Evolutionary conservation across 1,140 invertebrate genomes (phyloP).

Genomic region (Drosophila grimshawi): DNA sequence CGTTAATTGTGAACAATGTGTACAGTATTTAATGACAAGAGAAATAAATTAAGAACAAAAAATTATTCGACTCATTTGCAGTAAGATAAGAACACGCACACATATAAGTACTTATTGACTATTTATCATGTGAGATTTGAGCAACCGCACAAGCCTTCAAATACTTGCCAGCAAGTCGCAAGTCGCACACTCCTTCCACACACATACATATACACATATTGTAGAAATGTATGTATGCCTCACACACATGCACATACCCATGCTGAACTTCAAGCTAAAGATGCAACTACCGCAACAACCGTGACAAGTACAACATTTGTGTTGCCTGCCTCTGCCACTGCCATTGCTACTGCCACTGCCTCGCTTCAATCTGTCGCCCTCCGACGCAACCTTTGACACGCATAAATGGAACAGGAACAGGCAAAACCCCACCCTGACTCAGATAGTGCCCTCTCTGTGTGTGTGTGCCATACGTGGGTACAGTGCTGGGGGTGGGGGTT

Average conservation of each 20-base stretch:
- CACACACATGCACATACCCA: conserved; percentile 2
- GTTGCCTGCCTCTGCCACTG: conserved; percentile 57
- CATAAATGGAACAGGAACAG: conserved; percentile 74
- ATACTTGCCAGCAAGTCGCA: conserved; percentile 5
- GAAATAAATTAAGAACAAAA: conserved; percentile 42
- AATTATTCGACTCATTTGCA: conserved; percentile 54
- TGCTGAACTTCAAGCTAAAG: conserved; percentile 55
- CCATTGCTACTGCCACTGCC: not conserved
- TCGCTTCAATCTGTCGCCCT: conserved; percentile 76
- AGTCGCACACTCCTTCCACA: not conserved
- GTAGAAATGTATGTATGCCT: not conserved
- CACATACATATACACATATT: not conserved
- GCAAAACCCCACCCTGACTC: conserved; percentile 34
- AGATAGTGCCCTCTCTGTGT: not conserved
- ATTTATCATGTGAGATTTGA: conserved; percentile 25
- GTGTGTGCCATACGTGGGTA: conserved; percentile 3
- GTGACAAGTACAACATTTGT: conserved; percentile 82
- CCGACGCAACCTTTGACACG: conserved; percentile 78
- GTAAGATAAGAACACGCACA: conserved; percentile 2
- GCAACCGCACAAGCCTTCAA: not conserved
- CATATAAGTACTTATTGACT: conserved; percentile 22
- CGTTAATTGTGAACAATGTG: conserved; percentile 20
- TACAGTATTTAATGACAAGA: conserved; percentile 46
- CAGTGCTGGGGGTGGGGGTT: not conserved
- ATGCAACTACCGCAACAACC: conserved; percentile 81